Conservation (phyloP, 2,797 vertebrate genomes). For the Cryptoprocta ferox region DNA sequence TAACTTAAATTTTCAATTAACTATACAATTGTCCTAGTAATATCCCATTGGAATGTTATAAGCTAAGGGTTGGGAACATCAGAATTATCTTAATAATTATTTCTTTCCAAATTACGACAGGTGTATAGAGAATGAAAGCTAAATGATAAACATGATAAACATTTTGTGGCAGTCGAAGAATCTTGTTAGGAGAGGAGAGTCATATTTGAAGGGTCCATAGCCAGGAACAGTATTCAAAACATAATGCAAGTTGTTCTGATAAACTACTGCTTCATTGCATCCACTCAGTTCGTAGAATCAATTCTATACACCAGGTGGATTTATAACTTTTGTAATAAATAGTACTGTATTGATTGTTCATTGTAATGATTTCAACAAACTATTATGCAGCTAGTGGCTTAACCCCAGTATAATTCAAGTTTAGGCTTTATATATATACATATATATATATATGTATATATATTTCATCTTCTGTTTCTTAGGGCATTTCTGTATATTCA, state of each 20-base stretch:
- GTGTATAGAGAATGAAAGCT: neutral
- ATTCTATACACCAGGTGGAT: too few relatives aligned
- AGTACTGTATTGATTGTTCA: neutral
- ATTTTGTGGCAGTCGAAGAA: neutral
- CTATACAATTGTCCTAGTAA: neutral
- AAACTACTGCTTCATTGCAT: neutral
- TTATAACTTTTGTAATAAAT: neutral
- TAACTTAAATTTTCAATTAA: neutral
- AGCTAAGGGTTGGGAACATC: neutral
- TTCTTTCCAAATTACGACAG: neutral
- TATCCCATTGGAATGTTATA: neutral
- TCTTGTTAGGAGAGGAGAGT: neutral
- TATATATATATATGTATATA: neutral
- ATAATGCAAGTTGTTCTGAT: accelerated
- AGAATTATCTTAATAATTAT: neutral
- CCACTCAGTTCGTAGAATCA: neutral
- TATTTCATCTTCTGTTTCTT: neutral
- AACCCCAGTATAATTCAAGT: neutral
- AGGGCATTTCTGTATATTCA: neutral
- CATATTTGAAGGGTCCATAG: neutral
- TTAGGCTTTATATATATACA: neutral
- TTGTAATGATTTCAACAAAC: neutral
- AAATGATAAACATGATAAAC: neutral
- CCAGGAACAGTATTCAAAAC: neutral
- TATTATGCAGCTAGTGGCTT: neutral